These are phyloP conservation scores for Drosophila ochracea DNA, from an alignment of 2,888 invertebrate genomes.

Conservation along the genomic window DNA sequence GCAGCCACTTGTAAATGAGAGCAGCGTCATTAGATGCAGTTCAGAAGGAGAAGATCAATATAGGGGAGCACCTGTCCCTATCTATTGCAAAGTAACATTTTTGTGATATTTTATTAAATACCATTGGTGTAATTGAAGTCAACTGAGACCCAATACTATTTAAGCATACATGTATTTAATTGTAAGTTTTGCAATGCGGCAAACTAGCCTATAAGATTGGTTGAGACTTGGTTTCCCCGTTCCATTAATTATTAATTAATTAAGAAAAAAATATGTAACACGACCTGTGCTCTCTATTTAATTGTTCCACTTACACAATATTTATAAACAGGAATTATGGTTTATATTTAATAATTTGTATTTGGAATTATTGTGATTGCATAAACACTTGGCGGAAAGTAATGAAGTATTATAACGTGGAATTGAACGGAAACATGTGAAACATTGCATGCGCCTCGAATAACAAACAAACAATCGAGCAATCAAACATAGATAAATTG, in stretches of 20 bases:
- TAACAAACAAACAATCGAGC: slow-evolving; percentile 23
- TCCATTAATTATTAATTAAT: too few species aligned
- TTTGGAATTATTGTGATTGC: neutral
- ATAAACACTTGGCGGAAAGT: slow-evolving; percentile 11
- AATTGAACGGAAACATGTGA: slow-evolving; percentile 21
- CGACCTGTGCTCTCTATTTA: neutral
- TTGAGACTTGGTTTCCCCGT: neutral
- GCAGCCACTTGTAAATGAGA: slow-evolving; percentile 4
- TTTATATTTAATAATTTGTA: neutral
- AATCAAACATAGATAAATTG: slow-evolving; percentile 3
- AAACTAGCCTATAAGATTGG: neutral
- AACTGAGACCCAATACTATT: neutral
- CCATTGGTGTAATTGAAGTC: neutral
- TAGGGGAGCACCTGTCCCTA: too few species aligned
- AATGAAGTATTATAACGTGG: slow-evolving; percentile 7
- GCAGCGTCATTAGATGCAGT: slow-evolving; percentile 20
- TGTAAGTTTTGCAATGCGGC: neutral
- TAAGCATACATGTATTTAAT: too few species aligned
- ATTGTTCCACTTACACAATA: neutral
- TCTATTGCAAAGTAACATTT: neutral
- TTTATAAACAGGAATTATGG: neutral
- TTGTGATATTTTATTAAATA: too few species aligned
- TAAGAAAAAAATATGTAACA: neutral
- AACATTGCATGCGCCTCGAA: slow-evolving; percentile 15
- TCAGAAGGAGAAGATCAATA: neutral